Base-by-base conservation (phyloP, 1,140 invertebrate species). In the Rhopalosiphum padi region DNA sequence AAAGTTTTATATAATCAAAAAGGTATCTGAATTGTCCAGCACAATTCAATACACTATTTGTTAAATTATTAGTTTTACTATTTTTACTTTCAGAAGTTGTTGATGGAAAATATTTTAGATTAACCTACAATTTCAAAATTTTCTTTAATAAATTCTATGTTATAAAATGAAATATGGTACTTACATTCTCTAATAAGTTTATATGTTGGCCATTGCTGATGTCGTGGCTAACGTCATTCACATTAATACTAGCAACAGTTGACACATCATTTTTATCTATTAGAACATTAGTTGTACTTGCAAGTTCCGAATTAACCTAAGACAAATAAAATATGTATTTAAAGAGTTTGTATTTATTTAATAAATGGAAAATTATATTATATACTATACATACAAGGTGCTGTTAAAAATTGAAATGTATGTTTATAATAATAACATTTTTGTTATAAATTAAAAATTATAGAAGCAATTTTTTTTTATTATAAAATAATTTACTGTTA, bases 1-100 rank as follows among this genome's bases (percentile, higher is more conserved):
- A 83, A 41, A 83, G 35, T 83, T 83, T 35, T 37, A 83, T 83
- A 82, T 82, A 82, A 82, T 82, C 77, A 82, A 82, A 35, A 37
- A 82, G 46, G 46, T 48, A 48, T 48, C 46, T 48, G 46, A 48
- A 48, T 48, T 48, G 46, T 48, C 46, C 46, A 48, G 9, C 46
- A 48, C 46, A 48, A 48, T 48, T 48, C 46, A 48, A 48, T 48
- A 48, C 5, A 48, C 46, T 48, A 48, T 48, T 8, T 48, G 46
- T 48, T 48, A 48, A 48, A 48, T 48, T 48, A 8, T 48, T 48
- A 48, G 46, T 11, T 48, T 48, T 11, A 48, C 9, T 48, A 48
- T 48, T 48, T 48, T 48, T 8, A 48, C 46, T 9, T 48, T 48
- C 9, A 48, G 46, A 7, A 48, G 46, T 48, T 48, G 5, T 48